Evolutionary conservation across 2,888 invertebrate species (phyloP).

Genomic region (Dexiosoma caninum): DNA sequence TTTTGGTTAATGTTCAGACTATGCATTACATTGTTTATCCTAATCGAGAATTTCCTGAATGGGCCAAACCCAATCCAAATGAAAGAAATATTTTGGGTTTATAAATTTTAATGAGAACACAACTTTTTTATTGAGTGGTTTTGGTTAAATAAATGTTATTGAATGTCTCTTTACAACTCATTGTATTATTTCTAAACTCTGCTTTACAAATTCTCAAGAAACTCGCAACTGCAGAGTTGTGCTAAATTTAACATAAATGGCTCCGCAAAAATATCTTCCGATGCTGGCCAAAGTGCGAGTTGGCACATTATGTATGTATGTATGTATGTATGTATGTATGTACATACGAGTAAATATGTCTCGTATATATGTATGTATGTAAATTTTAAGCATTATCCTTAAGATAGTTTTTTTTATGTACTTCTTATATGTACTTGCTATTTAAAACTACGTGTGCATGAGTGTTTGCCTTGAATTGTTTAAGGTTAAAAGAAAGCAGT

Average conservation of each 20-base stretch:
- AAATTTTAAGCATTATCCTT: background rate
- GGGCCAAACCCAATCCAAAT: conserved; percentile 32
- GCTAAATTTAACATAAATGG: too few species aligned
- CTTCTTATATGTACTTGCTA: background rate
- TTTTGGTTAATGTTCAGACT: conserved; percentile 78
- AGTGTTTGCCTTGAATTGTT: too few species aligned
- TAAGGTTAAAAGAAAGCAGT: too few species aligned
- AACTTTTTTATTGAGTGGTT: background rate
- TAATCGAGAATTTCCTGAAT: conserved; percentile 50
- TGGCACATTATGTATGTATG: too few species aligned
- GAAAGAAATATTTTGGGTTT: background rate
- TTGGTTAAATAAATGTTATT: background rate
- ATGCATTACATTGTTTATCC: conserved; percentile 61
- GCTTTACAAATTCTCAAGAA: too few species aligned
- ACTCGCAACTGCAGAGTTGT: too few species aligned
- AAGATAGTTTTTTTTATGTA: background rate
- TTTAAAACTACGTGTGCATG: background rate
- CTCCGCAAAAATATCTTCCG: too few species aligned
- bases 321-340: background rate
- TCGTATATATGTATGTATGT: background rate
- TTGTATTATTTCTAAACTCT: background rate
- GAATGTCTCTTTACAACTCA: background rate
- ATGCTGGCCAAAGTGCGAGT: too few species aligned
- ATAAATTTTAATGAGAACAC: background rate
- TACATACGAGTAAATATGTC: too few species aligned